Percentiles rank a stretch among this genome's conserved stretches.
phyloP scores from a whole-genome alignment of 2,888 invertebrate genomes.

The Polylopha cassiicola region DNA sequence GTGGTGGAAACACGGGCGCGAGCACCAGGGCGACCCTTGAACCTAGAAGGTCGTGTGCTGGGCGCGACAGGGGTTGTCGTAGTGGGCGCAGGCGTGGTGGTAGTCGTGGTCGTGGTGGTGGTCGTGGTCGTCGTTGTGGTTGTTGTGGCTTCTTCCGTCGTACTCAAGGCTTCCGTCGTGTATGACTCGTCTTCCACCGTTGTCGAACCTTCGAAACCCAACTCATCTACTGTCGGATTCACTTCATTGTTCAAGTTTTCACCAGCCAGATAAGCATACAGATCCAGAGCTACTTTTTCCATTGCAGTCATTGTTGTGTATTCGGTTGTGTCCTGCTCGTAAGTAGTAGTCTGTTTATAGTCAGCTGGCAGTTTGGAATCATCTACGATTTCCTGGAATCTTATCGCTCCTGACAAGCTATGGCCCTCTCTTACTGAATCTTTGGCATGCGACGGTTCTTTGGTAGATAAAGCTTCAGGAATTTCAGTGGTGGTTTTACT shows the following conservation, averaged over 20 bases:
- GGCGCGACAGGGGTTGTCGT: conserved; percentile 61
- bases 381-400: conserved; percentile 61
- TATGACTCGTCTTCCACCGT: conserved; percentile 53
- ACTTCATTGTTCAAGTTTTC: conserved; percentile 80
- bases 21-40: conserved; percentile 63
- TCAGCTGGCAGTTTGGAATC: conserved; percentile 64
- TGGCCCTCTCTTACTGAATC: conserved; percentile 59
- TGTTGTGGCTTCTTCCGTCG: conserved; percentile 71
- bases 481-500: conserved; percentile 75
- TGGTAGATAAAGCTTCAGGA: conserved; percentile 60
- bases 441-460: conserved; percentile 49
- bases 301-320: conserved; percentile 82
- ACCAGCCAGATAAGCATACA: conserved; percentile 86
- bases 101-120: conserved; percentile 77
- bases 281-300: conserved; percentile 89
- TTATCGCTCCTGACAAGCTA: conserved; percentile 56
- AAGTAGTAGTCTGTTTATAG: conserved; percentile 60
- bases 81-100: conserved; percentile 71
- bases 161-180: conserved; percentile 67
- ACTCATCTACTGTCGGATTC: conserved; percentile 52
- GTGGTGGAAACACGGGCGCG: conserved; percentile 66
- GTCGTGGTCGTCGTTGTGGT: conserved; percentile 67
- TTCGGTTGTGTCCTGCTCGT: conserved; percentile 73
- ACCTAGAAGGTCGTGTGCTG: conserved; percentile 64
- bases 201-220: conserved; percentile 57